These are phyloP conservation scores for Standfussiana lucernea DNA, from an alignment of 2,888 invertebrate species.

Conservation along the genomic window DNA sequence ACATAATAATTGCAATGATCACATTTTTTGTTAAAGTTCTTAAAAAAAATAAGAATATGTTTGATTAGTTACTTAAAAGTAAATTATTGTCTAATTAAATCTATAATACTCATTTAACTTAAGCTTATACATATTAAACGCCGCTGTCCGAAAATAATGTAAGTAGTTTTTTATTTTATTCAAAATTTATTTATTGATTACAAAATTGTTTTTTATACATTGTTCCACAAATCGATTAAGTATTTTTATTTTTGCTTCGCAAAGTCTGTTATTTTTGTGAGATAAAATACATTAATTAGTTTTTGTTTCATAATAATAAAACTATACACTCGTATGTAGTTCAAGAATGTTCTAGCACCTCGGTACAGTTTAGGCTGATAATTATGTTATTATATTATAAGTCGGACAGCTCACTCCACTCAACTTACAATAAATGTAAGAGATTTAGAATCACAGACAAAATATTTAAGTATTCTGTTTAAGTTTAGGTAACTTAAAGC, in stretches of 20 bases:
- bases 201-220: neutral
- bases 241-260: too few relatives aligned
- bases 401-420: conserved; percentile 1
- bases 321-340: too few relatives aligned
- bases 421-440: conserved; percentile 37
- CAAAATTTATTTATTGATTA: neutral
- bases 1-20: conserved; percentile 24
- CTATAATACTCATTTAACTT: conserved; percentile 30
- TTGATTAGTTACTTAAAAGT: conserved; percentile 4
- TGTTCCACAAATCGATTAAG: too few relatives aligned
- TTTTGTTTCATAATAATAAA: too few relatives aligned
- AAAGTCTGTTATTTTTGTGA: too few relatives aligned
- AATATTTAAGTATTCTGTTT: neutral
- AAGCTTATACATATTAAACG: neutral
- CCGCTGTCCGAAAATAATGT: neutral
- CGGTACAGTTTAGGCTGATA: too few relatives aligned
- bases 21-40: conserved; percentile 18
- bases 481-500: too few relatives aligned
- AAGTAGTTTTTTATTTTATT: neutral
- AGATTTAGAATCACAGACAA: conserved; percentile 49
- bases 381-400: too few relatives aligned
- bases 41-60: neutral
- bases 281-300: too few relatives aligned
- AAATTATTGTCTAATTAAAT: conserved; percentile 3
- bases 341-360: too few relatives aligned